Conservation (phyloP, 2,888 invertebrate genomes). For the Monochamus alternatus region DNA sequence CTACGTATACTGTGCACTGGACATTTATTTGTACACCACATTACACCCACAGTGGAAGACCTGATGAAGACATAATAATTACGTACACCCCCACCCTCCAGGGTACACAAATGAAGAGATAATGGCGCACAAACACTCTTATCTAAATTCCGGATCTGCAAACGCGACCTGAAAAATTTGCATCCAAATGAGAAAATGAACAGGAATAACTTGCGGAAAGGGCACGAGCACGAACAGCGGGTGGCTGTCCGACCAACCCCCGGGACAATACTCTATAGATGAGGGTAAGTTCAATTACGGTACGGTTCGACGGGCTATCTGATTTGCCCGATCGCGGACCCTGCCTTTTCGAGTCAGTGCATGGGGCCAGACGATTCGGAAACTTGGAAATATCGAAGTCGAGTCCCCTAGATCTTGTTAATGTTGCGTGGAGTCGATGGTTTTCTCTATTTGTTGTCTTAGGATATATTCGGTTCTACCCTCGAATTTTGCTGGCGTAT, state of each 20-base stretch:
- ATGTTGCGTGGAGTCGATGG: constrained; percentile 44
- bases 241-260: constrained; percentile 49
- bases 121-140: constrained; percentile 56
- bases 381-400: constrained; percentile 34
- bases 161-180: constrained; percentile 55
- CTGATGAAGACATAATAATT: background rate
- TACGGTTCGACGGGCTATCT: constrained; percentile 60
- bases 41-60: too few species aligned
- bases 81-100: background rate
- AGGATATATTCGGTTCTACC: constrained; percentile 4
- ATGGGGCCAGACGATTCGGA: constrained; percentile 21
- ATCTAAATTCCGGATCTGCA: constrained; percentile 59
- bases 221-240: constrained; percentile 19
- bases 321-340: constrained; percentile 55
- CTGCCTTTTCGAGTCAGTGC: constrained; percentile 19
- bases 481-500: too few species aligned
- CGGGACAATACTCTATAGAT: constrained; percentile 51
- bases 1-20: too few species aligned
- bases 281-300: constrained; percentile 54
- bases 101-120: constrained; percentile 53
- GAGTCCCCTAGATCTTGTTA: constrained; percentile 49
- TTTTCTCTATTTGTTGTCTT: constrained; percentile 9
- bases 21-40: too few species aligned
- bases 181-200: constrained; percentile 57
- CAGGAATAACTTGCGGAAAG: constrained; percentile 31